These are phyloP conservation scores for Ascidia mentula DNA, from an alignment of 23 tunicate genomes.

Conservation along the genomic window DNA sequence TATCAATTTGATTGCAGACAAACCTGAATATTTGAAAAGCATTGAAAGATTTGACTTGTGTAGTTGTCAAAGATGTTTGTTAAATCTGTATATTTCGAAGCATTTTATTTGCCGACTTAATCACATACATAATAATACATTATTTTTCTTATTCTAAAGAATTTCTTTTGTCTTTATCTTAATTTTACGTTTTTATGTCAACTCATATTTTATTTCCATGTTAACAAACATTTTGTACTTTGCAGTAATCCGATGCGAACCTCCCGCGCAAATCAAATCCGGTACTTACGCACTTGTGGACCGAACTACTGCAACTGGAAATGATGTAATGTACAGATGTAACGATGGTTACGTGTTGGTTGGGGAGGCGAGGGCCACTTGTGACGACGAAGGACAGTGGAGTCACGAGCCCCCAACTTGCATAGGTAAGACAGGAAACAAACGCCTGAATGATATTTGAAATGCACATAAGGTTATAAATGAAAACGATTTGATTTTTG, in stretches of 20 bases:
- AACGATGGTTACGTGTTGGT: constrained; percentile 22
- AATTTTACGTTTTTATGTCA: too few relatives aligned
- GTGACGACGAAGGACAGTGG: constrained; percentile 46
- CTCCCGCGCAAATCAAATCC: background rate
- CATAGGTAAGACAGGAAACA: constrained; percentile 44
- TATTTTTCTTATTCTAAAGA: too few relatives aligned
- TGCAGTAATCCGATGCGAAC: constrained; percentile 3
- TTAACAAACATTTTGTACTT: background rate
- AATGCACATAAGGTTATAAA: background rate
- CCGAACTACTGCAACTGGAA: background rate
- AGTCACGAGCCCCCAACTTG: constrained; percentile 40
- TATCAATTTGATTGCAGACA: background rate
- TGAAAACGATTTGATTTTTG: background rate
- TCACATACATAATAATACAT: too few relatives aligned
- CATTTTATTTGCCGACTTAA: too few relatives aligned
- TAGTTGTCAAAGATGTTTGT: too few relatives aligned
- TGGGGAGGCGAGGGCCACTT: constrained; percentile 30
- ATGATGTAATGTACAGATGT: constrained; percentile 20
- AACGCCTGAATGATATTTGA: background rate
- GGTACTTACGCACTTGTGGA: background rate
- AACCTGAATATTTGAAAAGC: too few relatives aligned
- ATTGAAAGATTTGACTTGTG: too few relatives aligned
- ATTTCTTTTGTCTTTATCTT: too few relatives aligned
- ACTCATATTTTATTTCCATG: too few relatives aligned
- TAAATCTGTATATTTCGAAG: too few relatives aligned